Evolutionary conservation across 2,888 invertebrate species (phyloP).

Genomic region (Cryptocephalus moraei): DNA sequence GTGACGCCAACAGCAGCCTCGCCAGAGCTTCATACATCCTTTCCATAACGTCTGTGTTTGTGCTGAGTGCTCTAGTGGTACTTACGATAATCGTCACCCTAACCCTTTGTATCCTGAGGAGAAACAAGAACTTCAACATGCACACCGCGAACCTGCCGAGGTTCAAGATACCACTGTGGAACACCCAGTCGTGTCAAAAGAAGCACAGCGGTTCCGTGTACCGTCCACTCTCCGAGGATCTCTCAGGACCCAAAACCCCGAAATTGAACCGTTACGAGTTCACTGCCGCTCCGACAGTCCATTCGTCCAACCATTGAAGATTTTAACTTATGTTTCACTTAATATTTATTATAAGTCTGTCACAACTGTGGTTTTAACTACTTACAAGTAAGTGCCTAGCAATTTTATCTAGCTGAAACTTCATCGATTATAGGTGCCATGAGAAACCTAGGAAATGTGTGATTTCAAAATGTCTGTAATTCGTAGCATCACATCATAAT

Average conservation of each 20-base stretch:
- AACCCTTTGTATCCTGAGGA: slow-evolving; percentile 29
- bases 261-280: slow-evolving; percentile 49
- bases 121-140: slow-evolving; percentile 26
- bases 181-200: slow-evolving; percentile 40
- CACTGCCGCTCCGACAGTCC: slow-evolving; percentile 23
- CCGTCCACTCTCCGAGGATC: slow-evolving; percentile 68
- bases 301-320: slow-evolving; percentile 11
- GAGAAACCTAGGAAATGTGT: too few species aligned
- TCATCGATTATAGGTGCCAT: too few species aligned
- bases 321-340: slow-evolving; percentile 5
- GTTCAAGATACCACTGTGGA: slow-evolving; percentile 33
- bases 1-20: slow-evolving; percentile 16
- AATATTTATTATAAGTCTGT: slow-evolving; percentile 4
- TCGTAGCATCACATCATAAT: too few species aligned
- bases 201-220: slow-evolving; percentile 68
- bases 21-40: slow-evolving; percentile 25
- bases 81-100: slow-evolving; percentile 37
- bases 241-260: slow-evolving; percentile 57
- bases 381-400: too few species aligned
- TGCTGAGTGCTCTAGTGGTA: slow-evolving; percentile 45
- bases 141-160: slow-evolving; percentile 30
- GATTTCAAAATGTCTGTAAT: too few species aligned
- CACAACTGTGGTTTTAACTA: slow-evolving; percentile 7
- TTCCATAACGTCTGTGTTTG: slow-evolving; percentile 43
- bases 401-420: too few species aligned